Conservation (phyloP, 2,113 vertebrate species). For the Pithys albifrons region DNA sequence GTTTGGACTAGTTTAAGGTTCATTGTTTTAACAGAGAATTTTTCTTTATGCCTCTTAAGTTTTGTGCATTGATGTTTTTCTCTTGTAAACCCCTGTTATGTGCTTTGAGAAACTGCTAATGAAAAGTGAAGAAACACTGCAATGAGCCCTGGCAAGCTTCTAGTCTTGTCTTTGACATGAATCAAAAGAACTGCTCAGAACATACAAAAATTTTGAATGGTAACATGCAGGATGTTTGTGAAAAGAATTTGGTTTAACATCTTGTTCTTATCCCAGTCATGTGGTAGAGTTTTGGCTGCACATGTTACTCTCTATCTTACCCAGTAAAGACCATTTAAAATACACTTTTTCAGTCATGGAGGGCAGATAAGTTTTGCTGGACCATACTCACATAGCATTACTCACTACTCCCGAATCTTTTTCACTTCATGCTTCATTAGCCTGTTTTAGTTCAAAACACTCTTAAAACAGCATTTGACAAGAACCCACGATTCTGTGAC, state of each 20-base stretch:
- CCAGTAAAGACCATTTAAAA: not conserved
- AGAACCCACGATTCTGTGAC: not conserved
- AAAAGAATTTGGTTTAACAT: not conserved
- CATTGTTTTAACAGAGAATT: not conserved
- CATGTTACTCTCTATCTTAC: accelerated
- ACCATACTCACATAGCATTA: not conserved
- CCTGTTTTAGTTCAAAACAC: not conserved
- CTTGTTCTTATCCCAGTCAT: not conserved
- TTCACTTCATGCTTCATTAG: not conserved
- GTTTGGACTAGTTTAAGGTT: not conserved
- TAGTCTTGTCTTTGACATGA: not conserved
- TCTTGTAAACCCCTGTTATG: not conserved
- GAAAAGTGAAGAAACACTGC: not conserved
- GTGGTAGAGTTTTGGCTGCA: not conserved
- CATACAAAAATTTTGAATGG: not conserved
- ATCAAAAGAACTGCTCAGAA: not conserved
- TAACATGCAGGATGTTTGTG: not conserved
- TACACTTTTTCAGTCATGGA: not conserved
- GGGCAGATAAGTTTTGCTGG: not conserved
- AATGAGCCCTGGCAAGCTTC: not conserved
- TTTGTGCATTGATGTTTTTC: not conserved
- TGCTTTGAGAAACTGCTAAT: not conserved
- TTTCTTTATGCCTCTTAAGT: not conserved
- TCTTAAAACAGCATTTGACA: not conserved
- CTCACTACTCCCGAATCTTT: not conserved